These are phyloP conservation scores for Hylaeus volcanicus DNA, from an alignment of 1,140 invertebrate genomes.

Conservation along the genomic window DNA sequence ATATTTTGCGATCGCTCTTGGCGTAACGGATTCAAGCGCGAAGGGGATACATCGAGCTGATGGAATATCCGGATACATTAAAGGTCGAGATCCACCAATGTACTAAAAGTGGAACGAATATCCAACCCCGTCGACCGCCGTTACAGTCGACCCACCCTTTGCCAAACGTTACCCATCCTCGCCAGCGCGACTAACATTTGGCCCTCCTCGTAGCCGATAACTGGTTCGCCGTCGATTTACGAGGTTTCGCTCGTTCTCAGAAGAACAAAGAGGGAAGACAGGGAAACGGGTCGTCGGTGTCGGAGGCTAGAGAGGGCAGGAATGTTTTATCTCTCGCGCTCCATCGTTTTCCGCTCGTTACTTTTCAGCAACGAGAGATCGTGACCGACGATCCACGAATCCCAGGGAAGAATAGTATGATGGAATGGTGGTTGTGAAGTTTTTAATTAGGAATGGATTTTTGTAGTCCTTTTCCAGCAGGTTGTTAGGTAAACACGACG, in stretches of 20 bases:
- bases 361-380: conserved; percentile 48
- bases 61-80: conserved; percentile 50
- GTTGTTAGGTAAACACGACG: too few relatives aligned
- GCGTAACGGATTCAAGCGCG: conserved; percentile 12
- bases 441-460: not conserved
- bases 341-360: conserved; percentile 61
- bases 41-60: conserved; percentile 13
- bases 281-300: not conserved
- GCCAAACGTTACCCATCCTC: conserved; percentile 47
- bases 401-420: not conserved
- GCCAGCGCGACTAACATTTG: conserved; percentile 63
- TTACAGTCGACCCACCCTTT: conserved; percentile 22
- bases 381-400: conserved; percentile 22
- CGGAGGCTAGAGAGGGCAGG: not conserved
- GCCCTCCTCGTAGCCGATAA: conserved; percentile 52
- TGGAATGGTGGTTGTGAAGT: conserved; percentile 3
- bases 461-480: not conserved
- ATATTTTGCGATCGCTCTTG: not conserved
- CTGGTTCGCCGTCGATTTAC: conserved; percentile 67
- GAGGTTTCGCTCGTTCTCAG: conserved; percentile 50
- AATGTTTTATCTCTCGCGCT: conserved; percentile 56
- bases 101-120: conserved; percentile 64
- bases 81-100: conserved; percentile 45
- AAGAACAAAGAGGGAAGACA: conserved; percentile 20
- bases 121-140: conserved; percentile 28